Evolutionary conservation across 2,797 vertebrate species (phyloP).

Genomic region (Margarornis squamiger): DNA sequence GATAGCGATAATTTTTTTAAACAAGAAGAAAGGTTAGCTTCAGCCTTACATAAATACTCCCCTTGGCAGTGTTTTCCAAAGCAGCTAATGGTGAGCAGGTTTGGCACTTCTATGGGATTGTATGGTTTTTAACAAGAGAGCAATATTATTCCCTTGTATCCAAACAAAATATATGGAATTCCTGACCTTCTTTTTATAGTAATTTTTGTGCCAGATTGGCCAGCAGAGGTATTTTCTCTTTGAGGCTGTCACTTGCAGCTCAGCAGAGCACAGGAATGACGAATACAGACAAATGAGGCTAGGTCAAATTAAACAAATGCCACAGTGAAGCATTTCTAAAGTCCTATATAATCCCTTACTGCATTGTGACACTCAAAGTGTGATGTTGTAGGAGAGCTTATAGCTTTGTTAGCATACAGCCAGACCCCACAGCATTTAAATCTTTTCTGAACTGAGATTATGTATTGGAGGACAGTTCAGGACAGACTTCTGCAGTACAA

Average conservation of each 20-base stretch:
- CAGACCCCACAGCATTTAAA: background rate
- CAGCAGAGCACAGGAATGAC: background rate
- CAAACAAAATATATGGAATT: background rate
- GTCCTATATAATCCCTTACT: background rate
- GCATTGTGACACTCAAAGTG: background rate
- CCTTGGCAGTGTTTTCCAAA: background rate
- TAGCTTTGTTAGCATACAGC: background rate
- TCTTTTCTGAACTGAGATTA: background rate
- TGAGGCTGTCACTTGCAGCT: conserved; percentile 13
- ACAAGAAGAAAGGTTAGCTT: background rate
- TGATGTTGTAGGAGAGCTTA: background rate
- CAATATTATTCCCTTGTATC: background rate
- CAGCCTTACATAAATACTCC: background rate
- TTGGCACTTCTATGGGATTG: background rate
- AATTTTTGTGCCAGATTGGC: background rate
- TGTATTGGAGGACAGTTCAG: background rate
- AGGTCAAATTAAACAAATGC: conserved; percentile 10
- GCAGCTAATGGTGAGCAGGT: background rate
- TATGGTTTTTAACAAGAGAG: background rate
- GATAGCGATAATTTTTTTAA: background rate
- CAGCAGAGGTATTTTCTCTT: conserved; percentile 22
- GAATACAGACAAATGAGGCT: background rate
- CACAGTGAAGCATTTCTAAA: background rate
- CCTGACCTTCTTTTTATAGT: background rate
- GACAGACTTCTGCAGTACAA: background rate